Evolutionary conservation across 2,113 vertebrate genomes (phyloP), one percentile per base, ranked within the genome.

Genomic region (Thinocorus orbignyianus): DNA sequence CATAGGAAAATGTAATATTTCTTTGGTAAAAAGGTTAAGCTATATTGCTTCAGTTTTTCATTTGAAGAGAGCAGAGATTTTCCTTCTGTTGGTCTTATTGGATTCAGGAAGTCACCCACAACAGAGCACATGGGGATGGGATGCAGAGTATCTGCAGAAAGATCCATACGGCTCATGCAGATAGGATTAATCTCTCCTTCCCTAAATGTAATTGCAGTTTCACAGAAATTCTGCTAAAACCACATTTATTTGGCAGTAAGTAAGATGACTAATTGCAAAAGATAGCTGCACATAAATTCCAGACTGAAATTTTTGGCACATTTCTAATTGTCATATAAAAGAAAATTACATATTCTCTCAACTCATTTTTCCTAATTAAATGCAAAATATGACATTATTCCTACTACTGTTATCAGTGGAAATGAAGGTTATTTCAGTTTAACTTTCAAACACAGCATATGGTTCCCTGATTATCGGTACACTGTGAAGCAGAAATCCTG

Each of bases 281-380:
- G 57, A 80, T 68, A 92, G 64, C 74, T 82, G 68, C 89, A 72
- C 48, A 77, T 65, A 95, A 94, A 97, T 96, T 94, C 70, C 91
- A 89, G 62, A 58, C 79, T 61, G 81, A 80, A 54, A 64, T 82
- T 95, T 95, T 92, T 71, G 88, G 91, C 88, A 81, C 83, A 86
- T 85, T 95, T 89, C 57, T 96, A 97, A 95, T 90, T 92, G 92
- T 92, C 85, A 44, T 57, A 94, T 93, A 83, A 92, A 90, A 95
- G 93, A 92, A 97, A 97, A 97, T 88, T 5, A 91, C 85, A 95
- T 33, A 60, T 39, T 72, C 73, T 78, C 84, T 95, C 55, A 49
- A 93, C 90, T 88, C 19, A 81, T 96, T 96, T 97, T 94, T 97
- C 77, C 80, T 88, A 96, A 96, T 95, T 92, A 95, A 90, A 93